Percentiles rank a stretch among this genome's conserved stretches.
Evolutionary conservation across 2,888 invertebrate species (phyloP).

Genomic region (Machimus rusticus): DNA sequence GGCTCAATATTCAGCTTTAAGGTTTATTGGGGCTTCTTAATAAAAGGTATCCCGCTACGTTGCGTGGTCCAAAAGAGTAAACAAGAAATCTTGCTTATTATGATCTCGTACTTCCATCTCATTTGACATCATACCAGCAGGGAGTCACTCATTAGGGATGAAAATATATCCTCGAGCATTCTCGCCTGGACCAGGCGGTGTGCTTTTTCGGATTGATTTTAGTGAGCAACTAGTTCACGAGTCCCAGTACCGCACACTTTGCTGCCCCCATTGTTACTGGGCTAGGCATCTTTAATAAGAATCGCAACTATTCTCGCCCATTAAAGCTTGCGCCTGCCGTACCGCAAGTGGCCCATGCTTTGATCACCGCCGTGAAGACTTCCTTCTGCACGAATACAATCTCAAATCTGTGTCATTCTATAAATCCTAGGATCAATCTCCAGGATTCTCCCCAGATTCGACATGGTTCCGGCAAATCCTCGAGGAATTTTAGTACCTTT

Average conservation of each 20-base stretch:
- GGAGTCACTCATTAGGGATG: slow-evolving; percentile 46
- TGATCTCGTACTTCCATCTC: slow-evolving; percentile 33
- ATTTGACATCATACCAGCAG: slow-evolving; percentile 44
- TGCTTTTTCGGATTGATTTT: neutral
- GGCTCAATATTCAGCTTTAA: slow-evolving; percentile 1
- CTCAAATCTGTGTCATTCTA: neutral
- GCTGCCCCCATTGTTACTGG: neutral
- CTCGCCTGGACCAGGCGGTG: neutral
- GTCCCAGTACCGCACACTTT: neutral
- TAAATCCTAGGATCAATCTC: slow-evolving; percentile 7
- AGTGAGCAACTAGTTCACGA: slow-evolving; percentile 1
- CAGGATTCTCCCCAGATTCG: slow-evolving; percentile 8
- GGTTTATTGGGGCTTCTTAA: neutral
- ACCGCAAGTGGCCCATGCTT: neutral
- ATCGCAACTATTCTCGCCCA: neutral
- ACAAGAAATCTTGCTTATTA: slow-evolving; percentile 19
- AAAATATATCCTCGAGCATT: slow-evolving; percentile 7
- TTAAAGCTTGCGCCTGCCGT: neutral
- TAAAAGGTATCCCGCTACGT: slow-evolving; percentile 19
- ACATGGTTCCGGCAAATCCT: slow-evolving; percentile 44
- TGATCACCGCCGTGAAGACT: neutral
- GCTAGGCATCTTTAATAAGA: neutral
- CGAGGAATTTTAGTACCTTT: slow-evolving; percentile 44
- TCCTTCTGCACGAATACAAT: neutral
- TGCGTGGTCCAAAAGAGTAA: slow-evolving; percentile 28